Conservation (phyloP, 2,888 invertebrate genomes). For the Globia sparganii region DNA sequence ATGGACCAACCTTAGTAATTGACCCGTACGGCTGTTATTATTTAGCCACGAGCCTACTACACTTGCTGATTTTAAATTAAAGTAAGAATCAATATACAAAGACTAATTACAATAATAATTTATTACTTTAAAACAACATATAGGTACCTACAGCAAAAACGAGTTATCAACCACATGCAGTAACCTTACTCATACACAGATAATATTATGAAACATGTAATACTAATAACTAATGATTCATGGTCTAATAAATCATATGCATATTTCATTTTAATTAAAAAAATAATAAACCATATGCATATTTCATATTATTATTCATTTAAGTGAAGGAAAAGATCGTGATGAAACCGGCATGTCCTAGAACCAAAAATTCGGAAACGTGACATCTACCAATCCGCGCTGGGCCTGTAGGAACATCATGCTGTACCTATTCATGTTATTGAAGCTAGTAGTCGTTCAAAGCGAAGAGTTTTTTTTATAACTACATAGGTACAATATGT, state of each 20-base stretch:
- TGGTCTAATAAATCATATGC: neutral
- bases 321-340: too few relatives aligned
- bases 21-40: too few relatives aligned
- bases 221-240: neutral
- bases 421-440: neutral
- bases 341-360: too few relatives aligned
- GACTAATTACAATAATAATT: too few relatives aligned
- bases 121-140: neutral
- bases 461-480: neutral
- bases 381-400: too few relatives aligned
- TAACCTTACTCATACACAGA: constrained; percentile 4
- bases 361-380: too few relatives aligned
- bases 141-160: neutral
- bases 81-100: neutral
- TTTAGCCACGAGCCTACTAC: too few relatives aligned
- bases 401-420: too few relatives aligned
- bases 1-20: too few relatives aligned
- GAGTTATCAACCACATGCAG: neutral
- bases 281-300: neutral
- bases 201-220: constrained; percentile 1
- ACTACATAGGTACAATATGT: constrained; percentile 17
- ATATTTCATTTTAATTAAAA: too few relatives aligned
- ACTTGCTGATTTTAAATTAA: neutral
- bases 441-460: neutral
- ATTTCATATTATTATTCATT: neutral